Percentiles rank a stretch among this genome's conserved stretches.
Conservation (phyloP, 2,888 invertebrate genomes). For the Pemphredon lugubris region DNA sequence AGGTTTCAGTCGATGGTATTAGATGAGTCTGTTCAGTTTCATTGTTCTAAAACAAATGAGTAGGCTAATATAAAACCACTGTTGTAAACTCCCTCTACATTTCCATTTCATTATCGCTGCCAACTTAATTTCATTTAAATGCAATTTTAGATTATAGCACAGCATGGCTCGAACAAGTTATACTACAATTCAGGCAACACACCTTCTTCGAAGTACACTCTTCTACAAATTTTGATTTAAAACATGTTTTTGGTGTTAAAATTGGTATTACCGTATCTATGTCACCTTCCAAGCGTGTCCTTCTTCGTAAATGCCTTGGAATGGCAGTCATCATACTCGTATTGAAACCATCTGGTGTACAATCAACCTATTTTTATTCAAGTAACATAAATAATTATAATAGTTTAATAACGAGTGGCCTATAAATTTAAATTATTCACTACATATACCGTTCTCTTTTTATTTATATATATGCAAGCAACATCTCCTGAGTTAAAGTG, state of each 20-base stretch:
- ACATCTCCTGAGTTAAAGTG: neutral
- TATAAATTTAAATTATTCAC: too few species aligned
- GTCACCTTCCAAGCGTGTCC: slow-evolving; percentile 75
- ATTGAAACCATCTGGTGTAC: slow-evolving; percentile 49
- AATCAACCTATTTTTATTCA: slow-evolving; percentile 34
- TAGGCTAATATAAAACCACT: too few species aligned
- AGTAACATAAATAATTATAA: neutral
- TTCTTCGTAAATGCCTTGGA: slow-evolving; percentile 70
- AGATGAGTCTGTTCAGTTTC: slow-evolving; percentile 13
- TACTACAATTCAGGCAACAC: too few species aligned
- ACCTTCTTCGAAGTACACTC: neutral
- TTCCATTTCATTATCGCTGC: too few species aligned
- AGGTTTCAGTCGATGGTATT: slow-evolving; percentile 5
- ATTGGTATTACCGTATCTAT: slow-evolving; percentile 66
- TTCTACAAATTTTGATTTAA: slow-evolving; percentile 54
- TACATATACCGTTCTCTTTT: too few species aligned
- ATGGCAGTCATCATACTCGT: slow-evolving; percentile 66
- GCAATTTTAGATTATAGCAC: too few species aligned
- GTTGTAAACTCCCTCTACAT: too few species aligned
- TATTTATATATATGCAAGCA: neutral
- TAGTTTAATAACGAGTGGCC: too few species aligned
- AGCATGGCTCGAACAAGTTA: too few species aligned
- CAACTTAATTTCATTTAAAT: too few species aligned
- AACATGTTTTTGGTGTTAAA: slow-evolving; percentile 61
- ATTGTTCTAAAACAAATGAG: slow-evolving; percentile 30